Evolutionary conservation across 2,797 vertebrate genomes (phyloP).

Genomic region (Sphaeramia orbicularis): DNA sequence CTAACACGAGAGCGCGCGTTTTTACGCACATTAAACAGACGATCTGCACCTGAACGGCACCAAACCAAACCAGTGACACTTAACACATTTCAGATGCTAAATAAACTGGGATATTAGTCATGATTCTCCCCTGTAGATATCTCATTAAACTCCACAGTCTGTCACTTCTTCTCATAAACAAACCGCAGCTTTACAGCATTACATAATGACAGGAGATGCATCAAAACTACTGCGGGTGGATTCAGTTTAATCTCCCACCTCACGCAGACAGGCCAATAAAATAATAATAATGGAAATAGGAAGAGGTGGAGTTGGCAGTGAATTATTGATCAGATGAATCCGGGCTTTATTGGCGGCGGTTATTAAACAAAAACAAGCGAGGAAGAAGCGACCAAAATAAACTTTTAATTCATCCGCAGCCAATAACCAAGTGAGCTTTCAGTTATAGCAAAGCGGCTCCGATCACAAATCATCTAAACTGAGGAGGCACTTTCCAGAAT

Average conservation of each 20-base stretch:
- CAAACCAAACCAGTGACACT: background rate
- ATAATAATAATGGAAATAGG: background rate
- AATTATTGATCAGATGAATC: background rate
- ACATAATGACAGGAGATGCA: slow-evolving; percentile 7
- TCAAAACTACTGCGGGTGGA: background rate
- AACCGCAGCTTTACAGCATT: background rate
- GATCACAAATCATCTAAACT: background rate
- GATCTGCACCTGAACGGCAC: too few relatives aligned
- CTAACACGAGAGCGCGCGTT: background rate
- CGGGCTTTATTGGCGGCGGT: background rate
- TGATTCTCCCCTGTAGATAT: background rate
- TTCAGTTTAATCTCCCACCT: background rate
- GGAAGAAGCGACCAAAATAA: background rate
- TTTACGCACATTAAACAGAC: background rate
- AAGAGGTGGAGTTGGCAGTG: background rate
- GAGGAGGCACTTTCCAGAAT: background rate
- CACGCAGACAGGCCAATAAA: background rate
- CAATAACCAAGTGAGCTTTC: background rate
- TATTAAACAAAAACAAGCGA: background rate
- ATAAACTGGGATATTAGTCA: background rate
- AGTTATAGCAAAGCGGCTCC: too few relatives aligned
- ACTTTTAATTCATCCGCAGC: slow-evolving; percentile 16
- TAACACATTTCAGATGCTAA: background rate
- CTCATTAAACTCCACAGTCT: background rate
- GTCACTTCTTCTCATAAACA: background rate